A percentile compares a stretch with the other conserved stretches of the same genome.
Conservation (phyloP, 2,113 vertebrate genomes). For the Neogobius melanostomus region DNA sequence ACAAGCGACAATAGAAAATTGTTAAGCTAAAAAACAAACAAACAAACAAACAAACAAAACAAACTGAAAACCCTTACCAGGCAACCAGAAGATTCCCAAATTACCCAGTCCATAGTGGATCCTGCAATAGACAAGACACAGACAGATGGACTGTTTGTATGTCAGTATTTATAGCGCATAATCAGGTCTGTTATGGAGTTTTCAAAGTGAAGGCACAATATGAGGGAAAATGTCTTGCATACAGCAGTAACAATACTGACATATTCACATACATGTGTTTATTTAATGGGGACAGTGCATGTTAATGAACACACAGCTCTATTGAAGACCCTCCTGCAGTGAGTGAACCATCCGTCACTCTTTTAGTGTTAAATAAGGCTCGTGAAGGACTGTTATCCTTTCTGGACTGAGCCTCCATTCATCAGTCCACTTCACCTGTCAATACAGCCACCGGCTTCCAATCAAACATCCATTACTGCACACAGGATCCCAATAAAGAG, state of each 20-base stretch:
- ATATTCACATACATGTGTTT: too few species aligned
- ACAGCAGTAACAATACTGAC: too few species aligned
- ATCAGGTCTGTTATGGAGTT: slow-evolving; percentile 54
- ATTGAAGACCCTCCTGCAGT: slow-evolving; percentile 49
- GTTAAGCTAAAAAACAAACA: too few species aligned
- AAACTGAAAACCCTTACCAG: neutral
- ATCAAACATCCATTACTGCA: slow-evolving; percentile 76
- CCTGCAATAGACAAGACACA: neutral
- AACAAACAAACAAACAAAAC: too few species aligned
- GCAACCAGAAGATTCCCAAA: neutral
- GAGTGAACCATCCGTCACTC: slow-evolving; percentile 65
- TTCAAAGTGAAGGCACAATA: too few species aligned
- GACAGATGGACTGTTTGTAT: neutral
- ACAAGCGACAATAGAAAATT: too few species aligned
- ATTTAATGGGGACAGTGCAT: slow-evolving; percentile 17
- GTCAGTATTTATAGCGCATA: slow-evolving; percentile 43
- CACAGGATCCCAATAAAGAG: slow-evolving; percentile 70
- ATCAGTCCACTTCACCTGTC: slow-evolving; percentile 79
- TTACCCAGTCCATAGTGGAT: neutral
- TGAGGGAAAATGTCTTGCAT: too few species aligned
- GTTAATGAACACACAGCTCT: slow-evolving; percentile 41
- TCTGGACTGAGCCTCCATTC: slow-evolving; percentile 80
- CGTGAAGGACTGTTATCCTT: slow-evolving; percentile 78
- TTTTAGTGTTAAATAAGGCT: slow-evolving; percentile 75
- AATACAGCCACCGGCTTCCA: slow-evolving; percentile 73